These are phyloP conservation scores for Thaumatotibia leucotreta DNA, from an alignment of 1,140 invertebrate species.

Conservation along the genomic window DNA sequence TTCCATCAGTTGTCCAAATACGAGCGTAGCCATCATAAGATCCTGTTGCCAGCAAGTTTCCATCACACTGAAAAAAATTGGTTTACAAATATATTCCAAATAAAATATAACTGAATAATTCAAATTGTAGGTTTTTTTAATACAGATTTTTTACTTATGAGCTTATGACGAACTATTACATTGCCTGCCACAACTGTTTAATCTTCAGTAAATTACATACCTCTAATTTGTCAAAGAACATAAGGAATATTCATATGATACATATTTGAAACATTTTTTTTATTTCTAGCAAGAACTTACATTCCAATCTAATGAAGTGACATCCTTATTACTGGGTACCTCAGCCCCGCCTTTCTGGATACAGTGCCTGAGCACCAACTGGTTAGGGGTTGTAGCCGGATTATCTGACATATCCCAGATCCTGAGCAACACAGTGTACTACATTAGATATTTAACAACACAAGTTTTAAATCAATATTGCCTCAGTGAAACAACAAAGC, in stretches of 20 bases:
- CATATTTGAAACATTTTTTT: too few species aligned
- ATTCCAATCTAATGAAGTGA: constrained; percentile 99
- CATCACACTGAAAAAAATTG: constrained; percentile 88
- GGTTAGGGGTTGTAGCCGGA: constrained; percentile 86
- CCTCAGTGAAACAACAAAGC: too few species aligned
- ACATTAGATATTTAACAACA: not conserved
- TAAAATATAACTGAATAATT: too few species aligned
- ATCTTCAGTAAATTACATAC: too few species aligned
- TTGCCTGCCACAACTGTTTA: too few species aligned
- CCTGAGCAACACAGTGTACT: constrained; percentile 54
- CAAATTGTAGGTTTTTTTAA: too few species aligned
- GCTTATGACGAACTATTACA: too few species aligned
- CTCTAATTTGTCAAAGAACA: too few species aligned
- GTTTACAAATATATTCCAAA: constrained; percentile 1
- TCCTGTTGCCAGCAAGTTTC: constrained; percentile 95
- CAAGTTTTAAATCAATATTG: too few species aligned
- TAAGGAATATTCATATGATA: too few species aligned
- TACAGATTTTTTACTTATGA: too few species aligned
- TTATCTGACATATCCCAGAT: constrained; percentile 99
- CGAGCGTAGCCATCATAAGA: constrained; percentile 99
- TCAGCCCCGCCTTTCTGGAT: constrained; percentile 97
- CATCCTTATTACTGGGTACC: constrained; percentile 99
- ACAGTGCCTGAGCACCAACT: constrained; percentile 95
- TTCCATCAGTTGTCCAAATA: constrained; percentile 98
- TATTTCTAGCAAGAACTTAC: constrained; percentile 76